Evolutionary conservation across 2,113 vertebrate species (phyloP), one percentile per base, ranked within the genome.

Genomic region (Pollachius pollachius): DNA sequence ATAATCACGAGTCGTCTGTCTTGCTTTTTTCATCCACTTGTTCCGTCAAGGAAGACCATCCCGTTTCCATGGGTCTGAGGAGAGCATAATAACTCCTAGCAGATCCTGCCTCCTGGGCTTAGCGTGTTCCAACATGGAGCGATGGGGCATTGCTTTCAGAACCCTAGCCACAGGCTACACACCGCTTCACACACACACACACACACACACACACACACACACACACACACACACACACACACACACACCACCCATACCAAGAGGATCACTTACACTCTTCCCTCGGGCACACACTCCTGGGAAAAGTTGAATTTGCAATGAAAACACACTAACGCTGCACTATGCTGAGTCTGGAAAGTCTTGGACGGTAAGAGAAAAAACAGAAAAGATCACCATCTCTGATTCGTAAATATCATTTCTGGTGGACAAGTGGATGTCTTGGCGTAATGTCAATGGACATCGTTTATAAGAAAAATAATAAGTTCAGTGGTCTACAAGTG

Each of bases 71-170:
- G 81, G 79, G 84, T 87, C 83, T 56, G 76, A 73, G 84, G 85
- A 84, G 83, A 67, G 34, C 65, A 83, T 73, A 62, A 75, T 89
- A 85, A 89, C 87, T 87, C 85, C 83, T 67, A 86, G 85, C 85
- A 90, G 89, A 88, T 85, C 75, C 78, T 19, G 15, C 85, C 82
- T 86, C 85, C 68, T 67, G 76, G 68, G 68, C 79, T 74, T 84
- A 77, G 79, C 90, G 64, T 88, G 88, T 91, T 86, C 78, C 83
- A 87, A 90, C 84, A 85, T 76, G 79, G 84, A 87, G 70, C 23
- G 74, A 84, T 76, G 80, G 78, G 82, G 73, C 76, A 75, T 62
- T 65, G 82, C 81, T 79, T 81, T 84, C 63, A 70, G 76, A 89
- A 83, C 65, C 76, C 72, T 84, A 5, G 81, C 89, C 86, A 87